These are phyloP conservation scores for Rotaria magnacalcarata DNA, from an alignment of 2,888 invertebrate species.

Conservation along the genomic window DNA sequence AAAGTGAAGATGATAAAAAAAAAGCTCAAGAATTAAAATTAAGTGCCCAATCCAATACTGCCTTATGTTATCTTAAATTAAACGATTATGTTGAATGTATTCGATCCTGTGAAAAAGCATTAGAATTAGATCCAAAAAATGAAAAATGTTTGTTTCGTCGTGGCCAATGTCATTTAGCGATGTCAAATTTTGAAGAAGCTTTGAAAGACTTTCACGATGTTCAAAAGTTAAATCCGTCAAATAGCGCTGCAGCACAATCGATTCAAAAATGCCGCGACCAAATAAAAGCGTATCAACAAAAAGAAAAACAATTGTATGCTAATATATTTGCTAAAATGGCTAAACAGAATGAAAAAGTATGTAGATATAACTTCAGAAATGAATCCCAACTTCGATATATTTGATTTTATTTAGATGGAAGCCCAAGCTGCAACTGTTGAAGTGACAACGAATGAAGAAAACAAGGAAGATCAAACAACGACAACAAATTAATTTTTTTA, in stretches of 20 bases:
- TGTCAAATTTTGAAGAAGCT: constrained; percentile 75
- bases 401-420: not conserved
- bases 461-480: not conserved
- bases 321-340: constrained; percentile 39
- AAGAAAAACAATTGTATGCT: constrained; percentile 43
- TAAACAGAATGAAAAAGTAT: not conserved
- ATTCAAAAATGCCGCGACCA: constrained; percentile 69
- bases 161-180: constrained; percentile 72
- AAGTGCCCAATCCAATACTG: constrained; percentile 74
- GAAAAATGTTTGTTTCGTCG: constrained; percentile 83
- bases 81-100: constrained; percentile 71
- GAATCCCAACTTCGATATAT: too few species aligned
- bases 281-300: constrained; percentile 62
- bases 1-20: constrained; percentile 59
- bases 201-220: constrained; percentile 73
- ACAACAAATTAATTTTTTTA: not conserved
- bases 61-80: constrained; percentile 74
- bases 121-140: constrained; percentile 71
- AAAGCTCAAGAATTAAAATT: constrained; percentile 65
- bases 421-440: not conserved
- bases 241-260: constrained; percentile 79
- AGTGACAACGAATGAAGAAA: not conserved
- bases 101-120: constrained; percentile 72
- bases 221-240: constrained; percentile 73
- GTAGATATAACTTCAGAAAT: too few species aligned